Conservation (phyloP, 2,888 invertebrate species). For the Drosophila infuscata region DNA sequence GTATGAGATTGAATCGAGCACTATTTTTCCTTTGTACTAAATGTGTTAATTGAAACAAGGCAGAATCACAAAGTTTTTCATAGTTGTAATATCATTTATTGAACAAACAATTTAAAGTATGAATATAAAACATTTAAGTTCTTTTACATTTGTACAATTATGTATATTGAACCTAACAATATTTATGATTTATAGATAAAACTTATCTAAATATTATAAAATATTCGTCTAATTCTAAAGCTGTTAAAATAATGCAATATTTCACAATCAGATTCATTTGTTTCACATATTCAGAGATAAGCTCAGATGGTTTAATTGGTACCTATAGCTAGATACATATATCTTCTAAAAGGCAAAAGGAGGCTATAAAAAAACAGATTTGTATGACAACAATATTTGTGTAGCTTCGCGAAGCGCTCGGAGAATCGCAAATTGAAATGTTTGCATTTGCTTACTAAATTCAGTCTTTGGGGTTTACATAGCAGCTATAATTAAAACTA, state of each 20-base stretch:
- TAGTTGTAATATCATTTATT: constrained; percentile 44
- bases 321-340: constrained; percentile 16
- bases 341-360: constrained; percentile 19
- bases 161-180: constrained; percentile 18
- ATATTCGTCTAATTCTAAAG: constrained; percentile 1
- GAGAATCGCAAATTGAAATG: constrained; percentile 48
- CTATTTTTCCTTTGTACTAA: background rate
- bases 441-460: constrained; percentile 65
- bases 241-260: constrained; percentile 29
- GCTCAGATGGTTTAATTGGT: constrained; percentile 17
- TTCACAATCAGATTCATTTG: constrained; percentile 46
- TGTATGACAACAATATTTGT: constrained; percentile 27
- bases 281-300: constrained; percentile 11
- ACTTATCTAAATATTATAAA: constrained; percentile 14
- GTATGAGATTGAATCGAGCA: background rate
- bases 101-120: constrained; percentile 47
- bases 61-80: background rate
- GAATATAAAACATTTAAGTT: constrained; percentile 52
- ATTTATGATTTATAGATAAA: constrained; percentile 31
- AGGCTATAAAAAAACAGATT: constrained; percentile 35
- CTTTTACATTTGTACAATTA: constrained; percentile 72
- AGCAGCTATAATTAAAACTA: constrained; percentile 42
- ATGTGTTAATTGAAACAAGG: background rate
- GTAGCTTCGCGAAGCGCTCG: constrained; percentile 21
- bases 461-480: constrained; percentile 80